These are phyloP conservation scores for Neoarius graeffei DNA, from an alignment of 2,113 vertebrate genomes.

Conservation along the genomic window DNA sequence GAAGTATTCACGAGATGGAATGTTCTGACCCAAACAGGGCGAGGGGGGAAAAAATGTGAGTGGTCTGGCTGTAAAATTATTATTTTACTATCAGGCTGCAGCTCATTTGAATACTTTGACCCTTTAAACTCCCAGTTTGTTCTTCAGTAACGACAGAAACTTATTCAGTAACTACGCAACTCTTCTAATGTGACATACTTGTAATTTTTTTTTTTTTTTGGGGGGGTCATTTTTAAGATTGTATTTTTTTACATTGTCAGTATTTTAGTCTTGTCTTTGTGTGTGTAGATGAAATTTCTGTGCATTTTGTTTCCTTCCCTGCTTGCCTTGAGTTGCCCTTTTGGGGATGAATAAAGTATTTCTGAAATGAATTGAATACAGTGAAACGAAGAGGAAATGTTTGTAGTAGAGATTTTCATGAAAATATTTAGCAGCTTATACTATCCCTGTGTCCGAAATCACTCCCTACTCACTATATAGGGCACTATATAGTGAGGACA, in stretches of 20 bases:
- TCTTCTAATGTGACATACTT: no score
- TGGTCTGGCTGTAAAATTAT: neutral
- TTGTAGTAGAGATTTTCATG: neutral
- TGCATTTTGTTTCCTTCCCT: no score
- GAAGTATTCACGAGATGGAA: conserved; percentile 41
- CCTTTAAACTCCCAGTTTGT: neutral
- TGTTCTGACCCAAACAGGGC: conserved; percentile 23
- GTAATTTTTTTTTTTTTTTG: no score
- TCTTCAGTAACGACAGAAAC: neutral
- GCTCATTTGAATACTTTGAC: neutral
- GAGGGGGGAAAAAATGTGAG: neutral
- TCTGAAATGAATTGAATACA: neutral
- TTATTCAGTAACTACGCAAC: neutral
- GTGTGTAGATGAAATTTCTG: no score
- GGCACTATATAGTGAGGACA: no score
- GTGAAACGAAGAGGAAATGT: neutral
- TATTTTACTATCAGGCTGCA: neutral
- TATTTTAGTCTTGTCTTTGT: no score
- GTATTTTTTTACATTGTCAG: no score
- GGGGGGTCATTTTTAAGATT: no score
- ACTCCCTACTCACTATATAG: no score
- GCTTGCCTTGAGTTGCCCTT: no score
- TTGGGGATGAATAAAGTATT: no score
- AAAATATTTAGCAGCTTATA: neutral
- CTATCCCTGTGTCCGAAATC: no score